Evolutionary conservation across 2,888 invertebrate genomes (phyloP), one percentile per base, ranked within the genome.

Genomic region (Brenthis ino): DNA sequence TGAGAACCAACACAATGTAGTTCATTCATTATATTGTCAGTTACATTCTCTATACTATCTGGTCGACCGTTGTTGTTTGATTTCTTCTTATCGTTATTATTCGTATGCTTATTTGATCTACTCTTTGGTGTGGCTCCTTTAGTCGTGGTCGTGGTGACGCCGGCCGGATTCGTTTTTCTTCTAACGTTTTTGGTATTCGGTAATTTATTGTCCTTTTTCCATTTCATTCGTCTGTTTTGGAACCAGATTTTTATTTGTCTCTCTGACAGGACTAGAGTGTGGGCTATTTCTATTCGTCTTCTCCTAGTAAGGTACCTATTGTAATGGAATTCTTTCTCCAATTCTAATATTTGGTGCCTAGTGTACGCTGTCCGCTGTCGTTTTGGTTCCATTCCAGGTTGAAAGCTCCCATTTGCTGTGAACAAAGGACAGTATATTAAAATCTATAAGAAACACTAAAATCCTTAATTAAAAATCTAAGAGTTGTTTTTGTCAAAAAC

Each of bases 311-410:
- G 94, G 94, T 99, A 99, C 84, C 98, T 95, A 94, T 99, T 99
- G 94, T 97, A 99, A 89, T 99, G 98, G 91, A 99, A 99, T 94
- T 99, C 99, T 88, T 99, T 99, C 88, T 99, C 99, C 83, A 99
- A 94, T 92, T 99, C 99, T 87, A 99, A 94, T 85, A 99, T 98
- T 94, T 99, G 99, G 94, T 98, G 98, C 88, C 99, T 95, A 72
- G 99, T 99, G 94, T 99, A 99, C 73, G 99, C 99, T 77, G 99
- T 99, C 79, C 99, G 95, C 87, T 99, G 98, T 74, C 99, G 95
- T 89, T 99, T 99, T 65, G 98, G 98, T 87, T 99, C 98, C 96
- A 97, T 97, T 71, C 98, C 98, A 11, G 98, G 97, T 87, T 97
- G 97, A 87, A 95, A 98, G 63, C 95, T 95, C 73, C 97, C 97